phyloP scores from a whole-genome alignment of 92 coral and sea anemone species.

The Paramuricea clavata region DNA sequence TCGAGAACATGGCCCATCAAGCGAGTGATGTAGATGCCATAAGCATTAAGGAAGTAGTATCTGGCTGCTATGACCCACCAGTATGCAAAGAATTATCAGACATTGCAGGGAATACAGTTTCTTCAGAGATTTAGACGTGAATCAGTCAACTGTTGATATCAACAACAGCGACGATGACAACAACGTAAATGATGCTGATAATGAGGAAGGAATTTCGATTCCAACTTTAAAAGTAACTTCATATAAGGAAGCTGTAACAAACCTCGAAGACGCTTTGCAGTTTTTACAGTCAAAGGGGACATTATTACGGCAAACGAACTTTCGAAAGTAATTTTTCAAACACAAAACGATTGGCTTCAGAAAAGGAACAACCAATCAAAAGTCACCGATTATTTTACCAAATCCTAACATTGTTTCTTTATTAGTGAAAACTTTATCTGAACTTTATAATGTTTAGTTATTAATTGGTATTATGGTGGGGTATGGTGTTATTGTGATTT shows the following conservation, averaged over 20 bases:
- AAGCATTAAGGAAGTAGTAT: conserved; percentile 57
- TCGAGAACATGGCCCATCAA: conserved; percentile 59
- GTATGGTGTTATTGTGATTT: too few species aligned
- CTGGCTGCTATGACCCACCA: conserved; percentile 61
- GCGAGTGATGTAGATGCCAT: conserved; percentile 50
- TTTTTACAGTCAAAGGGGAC: background rate
- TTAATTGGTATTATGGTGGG: too few species aligned
- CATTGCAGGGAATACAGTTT: too few species aligned
- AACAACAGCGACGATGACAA: background rate
- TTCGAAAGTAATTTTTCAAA: too few species aligned
- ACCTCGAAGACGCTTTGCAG: too few species aligned
- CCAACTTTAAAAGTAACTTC: background rate
- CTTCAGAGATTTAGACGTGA: background rate
- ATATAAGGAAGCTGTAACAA: background rate
- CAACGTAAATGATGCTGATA: too few species aligned
- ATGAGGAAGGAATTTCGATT: background rate
- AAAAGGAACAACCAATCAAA: too few species aligned
- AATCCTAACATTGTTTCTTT: too few species aligned
- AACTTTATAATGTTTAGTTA: too few species aligned
- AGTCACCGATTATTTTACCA: too few species aligned
- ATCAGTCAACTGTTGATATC: background rate
- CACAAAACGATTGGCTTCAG: too few species aligned
- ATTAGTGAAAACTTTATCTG: too few species aligned
- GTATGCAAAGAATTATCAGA: conserved; percentile 50
- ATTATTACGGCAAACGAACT: background rate